A percentile compares a stretch with the other conserved stretches of the same genome.
Conservation (phyloP, 2,888 invertebrate genomes). For the Ochlodes sylvanus region DNA sequence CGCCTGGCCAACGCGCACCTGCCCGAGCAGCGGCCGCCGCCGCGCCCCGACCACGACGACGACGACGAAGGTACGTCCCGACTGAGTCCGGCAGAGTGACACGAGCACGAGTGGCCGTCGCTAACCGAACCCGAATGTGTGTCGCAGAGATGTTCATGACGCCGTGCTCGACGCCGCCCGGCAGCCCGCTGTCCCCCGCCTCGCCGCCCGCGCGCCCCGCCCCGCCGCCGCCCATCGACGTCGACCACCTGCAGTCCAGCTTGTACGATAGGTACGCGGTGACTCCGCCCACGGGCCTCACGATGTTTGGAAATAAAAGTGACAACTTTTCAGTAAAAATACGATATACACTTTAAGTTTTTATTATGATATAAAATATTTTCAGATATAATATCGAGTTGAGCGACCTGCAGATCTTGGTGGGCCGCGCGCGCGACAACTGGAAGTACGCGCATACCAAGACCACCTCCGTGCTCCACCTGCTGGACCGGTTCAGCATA, state of each 20-base stretch:
- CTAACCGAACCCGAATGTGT: background rate
- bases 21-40: constrained; percentile 81
- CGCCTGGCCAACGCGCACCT: constrained; percentile 76
- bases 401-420: constrained; percentile 93
- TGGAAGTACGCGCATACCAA: constrained; percentile 95
- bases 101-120: background rate
- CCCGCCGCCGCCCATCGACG: constrained; percentile 74
- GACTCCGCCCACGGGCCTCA: too few relatives aligned
- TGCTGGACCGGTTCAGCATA: constrained; percentile 92
- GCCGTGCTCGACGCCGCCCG: constrained; percentile 95
- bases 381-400: constrained; percentile 90
- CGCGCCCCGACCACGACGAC: constrained; percentile 77
- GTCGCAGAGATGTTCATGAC: constrained; percentile 89
- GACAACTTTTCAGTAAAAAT: too few relatives aligned
- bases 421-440: constrained; percentile 94
- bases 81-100: background rate
- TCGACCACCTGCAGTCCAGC: constrained; percentile 61
- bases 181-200: constrained; percentile 88
- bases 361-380: background rate
- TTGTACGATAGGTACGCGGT: constrained; percentile 66
- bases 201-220: constrained; percentile 79
- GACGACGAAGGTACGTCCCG: constrained; percentile 59
- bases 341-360: too few relatives aligned
- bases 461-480: constrained; percentile 93
- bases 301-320: too few relatives aligned